These are phyloP conservation scores for Chinchilla lanigera DNA, from an alignment of 2,113 vertebrate species.

Conservation along the genomic window DNA sequence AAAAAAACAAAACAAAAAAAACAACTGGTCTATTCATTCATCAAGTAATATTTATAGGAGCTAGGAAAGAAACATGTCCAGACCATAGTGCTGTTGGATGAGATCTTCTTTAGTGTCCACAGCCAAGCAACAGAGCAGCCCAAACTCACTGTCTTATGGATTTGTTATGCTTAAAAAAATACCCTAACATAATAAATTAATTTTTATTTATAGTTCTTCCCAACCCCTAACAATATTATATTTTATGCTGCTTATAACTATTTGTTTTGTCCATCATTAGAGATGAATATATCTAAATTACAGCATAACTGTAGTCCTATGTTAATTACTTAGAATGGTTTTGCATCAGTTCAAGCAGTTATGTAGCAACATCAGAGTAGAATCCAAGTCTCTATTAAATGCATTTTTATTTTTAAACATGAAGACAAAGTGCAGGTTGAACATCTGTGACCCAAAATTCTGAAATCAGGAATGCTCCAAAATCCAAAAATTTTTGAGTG, in stretches of 20 bases:
- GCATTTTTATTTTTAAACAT: slow-evolving; percentile 51
- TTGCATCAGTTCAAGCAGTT: neutral
- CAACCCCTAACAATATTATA: neutral
- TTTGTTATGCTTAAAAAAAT: neutral
- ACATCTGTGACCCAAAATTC: neutral
- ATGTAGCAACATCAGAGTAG: neutral
- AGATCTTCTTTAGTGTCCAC: neutral
- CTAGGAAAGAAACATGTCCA: neutral
- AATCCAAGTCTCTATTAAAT: neutral
- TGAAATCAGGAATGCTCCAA: neutral
- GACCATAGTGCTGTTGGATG: neutral
- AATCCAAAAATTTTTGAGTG: neutral
- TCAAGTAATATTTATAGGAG: neutral
- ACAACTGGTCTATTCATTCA: neutral
- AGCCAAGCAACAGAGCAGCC: neutral
- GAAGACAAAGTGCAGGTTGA: neutral
- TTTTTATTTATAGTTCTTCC: neutral
- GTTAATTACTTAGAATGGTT: neutral
- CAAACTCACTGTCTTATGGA: neutral
- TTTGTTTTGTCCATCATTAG: neutral
- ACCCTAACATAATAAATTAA: neutral
- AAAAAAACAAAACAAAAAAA: too few relatives aligned
- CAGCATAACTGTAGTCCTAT: neutral
- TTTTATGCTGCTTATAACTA: neutral
- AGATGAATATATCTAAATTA: neutral